A percentile compares a stretch with the other conserved stretches of the same genome.
These are phyloP conservation scores for Akabosia matsudoensis DNA, from an alignment of 1,140 invertebrate species.

Conservation along the genomic window DNA sequence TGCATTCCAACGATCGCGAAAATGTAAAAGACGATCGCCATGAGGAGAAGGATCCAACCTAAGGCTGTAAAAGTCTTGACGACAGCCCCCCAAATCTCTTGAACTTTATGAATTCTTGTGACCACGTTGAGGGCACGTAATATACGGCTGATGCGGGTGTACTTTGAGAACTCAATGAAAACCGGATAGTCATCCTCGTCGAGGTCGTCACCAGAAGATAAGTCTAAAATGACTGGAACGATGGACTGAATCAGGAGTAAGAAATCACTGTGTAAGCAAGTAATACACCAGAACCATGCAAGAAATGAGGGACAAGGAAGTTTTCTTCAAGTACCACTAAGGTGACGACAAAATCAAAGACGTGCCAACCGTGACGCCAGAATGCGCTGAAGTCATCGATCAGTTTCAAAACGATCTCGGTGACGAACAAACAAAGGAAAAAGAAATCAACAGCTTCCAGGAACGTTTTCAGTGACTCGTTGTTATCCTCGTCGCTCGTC, in stretches of 20 bases:
- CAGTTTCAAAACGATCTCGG: constrained; percentile 49
- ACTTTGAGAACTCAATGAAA: constrained; percentile 4
- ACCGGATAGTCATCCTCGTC: background rate
- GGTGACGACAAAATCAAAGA: constrained; percentile 21
- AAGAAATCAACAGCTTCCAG: constrained; percentile 47
- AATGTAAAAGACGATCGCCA: constrained; percentile 38
- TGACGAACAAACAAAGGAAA: constrained; percentile 46
- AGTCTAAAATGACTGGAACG: background rate
- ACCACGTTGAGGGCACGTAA: constrained; percentile 13
- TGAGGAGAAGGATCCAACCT: constrained; percentile 32
- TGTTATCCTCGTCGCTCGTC: constrained; percentile 1
- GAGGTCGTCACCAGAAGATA: background rate
- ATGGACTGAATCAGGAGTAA: constrained; percentile 1
- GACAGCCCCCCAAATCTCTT: constrained; percentile 16
- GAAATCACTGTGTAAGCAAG: background rate
- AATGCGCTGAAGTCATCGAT: constrained; percentile 1
- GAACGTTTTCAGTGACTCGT: background rate
- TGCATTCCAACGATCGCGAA: constrained; percentile 35
- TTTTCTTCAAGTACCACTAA: background rate
- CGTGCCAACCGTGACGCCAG: constrained; percentile 4
- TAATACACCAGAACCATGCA: background rate
- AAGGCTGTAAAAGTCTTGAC: constrained; percentile 26
- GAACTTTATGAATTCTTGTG: constrained; percentile 23
- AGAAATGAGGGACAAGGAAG: background rate
- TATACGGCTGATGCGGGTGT: constrained; percentile 1